These are phyloP conservation scores for Hypena proboscidalis DNA, from an alignment of 2,888 invertebrate species.

Conservation along the genomic window DNA sequence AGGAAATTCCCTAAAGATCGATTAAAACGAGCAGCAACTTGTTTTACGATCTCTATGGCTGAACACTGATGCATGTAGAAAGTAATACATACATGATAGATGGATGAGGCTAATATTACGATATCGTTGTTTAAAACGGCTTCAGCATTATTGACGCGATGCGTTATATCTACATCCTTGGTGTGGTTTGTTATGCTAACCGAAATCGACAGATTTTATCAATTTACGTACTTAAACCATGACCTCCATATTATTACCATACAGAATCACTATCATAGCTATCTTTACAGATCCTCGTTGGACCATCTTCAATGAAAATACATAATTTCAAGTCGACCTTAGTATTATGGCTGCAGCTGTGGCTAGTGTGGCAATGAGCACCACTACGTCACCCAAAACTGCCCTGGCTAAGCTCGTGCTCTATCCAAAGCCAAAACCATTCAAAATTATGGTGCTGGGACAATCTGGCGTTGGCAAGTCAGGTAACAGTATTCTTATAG, in stretches of 20 bases:
- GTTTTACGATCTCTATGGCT: too few relatives aligned
- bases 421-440: slow-evolving; percentile 87
- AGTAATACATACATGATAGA: too few relatives aligned
- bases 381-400: slow-evolving; percentile 87
- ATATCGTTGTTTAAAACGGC: too few relatives aligned
- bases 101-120: too few relatives aligned
- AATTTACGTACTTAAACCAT: too few relatives aligned
- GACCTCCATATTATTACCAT: background rate
- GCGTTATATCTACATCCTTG: too few relatives aligned
- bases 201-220: too few relatives aligned
- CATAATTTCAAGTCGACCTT: slow-evolving; percentile 9
- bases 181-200: too few relatives aligned
- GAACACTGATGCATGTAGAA: too few relatives aligned
- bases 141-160: too few relatives aligned
- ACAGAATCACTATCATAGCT: background rate
- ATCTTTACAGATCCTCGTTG: slow-evolving; percentile 2
- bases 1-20: too few relatives aligned
- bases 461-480: slow-evolving; percentile 94
- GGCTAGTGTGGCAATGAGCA: slow-evolving; percentile 60
- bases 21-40: too few relatives aligned
- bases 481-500: slow-evolving; percentile 81
- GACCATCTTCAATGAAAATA: slow-evolving; percentile 15
- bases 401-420: slow-evolving; percentile 89
- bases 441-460: slow-evolving; percentile 92
- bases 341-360: slow-evolving; percentile 43